These are phyloP conservation scores for Eristalis tenax DNA, from an alignment of 2,888 invertebrate genomes.

Conservation along the genomic window DNA sequence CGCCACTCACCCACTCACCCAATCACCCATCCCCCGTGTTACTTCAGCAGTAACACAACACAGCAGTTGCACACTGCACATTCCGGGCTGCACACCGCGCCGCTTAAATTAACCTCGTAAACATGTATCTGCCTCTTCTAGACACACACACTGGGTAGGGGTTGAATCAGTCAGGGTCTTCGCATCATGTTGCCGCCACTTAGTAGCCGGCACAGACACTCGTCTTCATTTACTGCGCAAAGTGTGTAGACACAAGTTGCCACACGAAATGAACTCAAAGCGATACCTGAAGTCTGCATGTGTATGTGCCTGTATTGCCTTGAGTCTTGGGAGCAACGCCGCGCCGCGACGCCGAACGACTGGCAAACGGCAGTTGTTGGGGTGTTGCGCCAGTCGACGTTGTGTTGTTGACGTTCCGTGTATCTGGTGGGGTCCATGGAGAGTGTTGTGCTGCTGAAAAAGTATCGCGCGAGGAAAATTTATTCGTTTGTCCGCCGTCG, in stretches of 20 bases:
- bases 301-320: constrained; percentile 24
- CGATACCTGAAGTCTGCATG: not conserved
- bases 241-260: constrained; percentile 30
- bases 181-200: constrained; percentile 43
- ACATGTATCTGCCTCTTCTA: constrained; percentile 44
- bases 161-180: constrained; percentile 18
- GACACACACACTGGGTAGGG: constrained; percentile 1
- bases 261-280: not conserved
- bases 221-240: constrained; percentile 46
- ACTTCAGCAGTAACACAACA: constrained; percentile 24
- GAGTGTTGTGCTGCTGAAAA: constrained; percentile 53
- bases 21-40: constrained; percentile 6
- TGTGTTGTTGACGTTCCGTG: constrained; percentile 54
- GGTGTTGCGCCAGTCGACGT: constrained; percentile 48
- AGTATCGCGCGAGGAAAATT: constrained; percentile 65
- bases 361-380: not conserved
- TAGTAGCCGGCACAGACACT: not conserved
- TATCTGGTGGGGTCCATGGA: constrained; percentile 61
- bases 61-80: constrained; percentile 57
- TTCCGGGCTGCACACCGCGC: constrained; percentile 46
- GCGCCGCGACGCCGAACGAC: not conserved
- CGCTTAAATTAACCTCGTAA: constrained; percentile 69
- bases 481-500: constrained; percentile 66
- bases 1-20: not conserved
- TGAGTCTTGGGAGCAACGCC: constrained; percentile 4